Evolutionary conservation across 2,888 invertebrate genomes (phyloP), one percentile per base, ranked within the genome.

Genomic region (Folsomia candida): DNA sequence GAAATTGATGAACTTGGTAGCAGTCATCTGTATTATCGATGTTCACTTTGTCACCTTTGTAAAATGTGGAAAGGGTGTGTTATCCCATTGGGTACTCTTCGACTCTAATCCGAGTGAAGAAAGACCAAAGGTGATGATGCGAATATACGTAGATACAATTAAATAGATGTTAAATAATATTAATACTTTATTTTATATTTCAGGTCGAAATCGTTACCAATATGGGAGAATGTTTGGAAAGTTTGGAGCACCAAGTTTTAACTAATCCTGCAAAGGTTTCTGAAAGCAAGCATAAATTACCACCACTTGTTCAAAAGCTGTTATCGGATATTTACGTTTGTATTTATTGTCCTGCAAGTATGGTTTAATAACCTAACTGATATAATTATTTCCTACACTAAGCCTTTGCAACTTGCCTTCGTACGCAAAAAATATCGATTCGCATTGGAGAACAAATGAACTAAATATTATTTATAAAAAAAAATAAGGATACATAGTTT

Each of bases 1-100:
- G 28, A 26, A 20, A 60, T 24, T 59, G 2, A 27, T 76, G 66
- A 71, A 73, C 62, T 63, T 76, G 18, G 57, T 74, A 1, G 72
- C 76, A 9, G 71, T 76, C 1, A 76, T 76, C 6, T 76, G 76
- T 47, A 76, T 74, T 28, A 74, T 73, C 47, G 73, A 76, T 29
- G 70, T 69, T 51, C 98, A 98, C 85, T 98, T 98, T 84, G 97
- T 98, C 3, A 91, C 96, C 1, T 98, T 97, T 84, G 96, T 96
- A 2, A 95, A 96, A 83, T 92, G 94, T 80, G 96, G 95, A 1
- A 89, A 88, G 6, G 93, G 92, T 0, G 88, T 90, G 63, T 92
- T 94, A 81, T 92, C 94, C 27, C 94, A 94, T 0, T 98, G 97
- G 97, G 93, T 97, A 82, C 97, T 97, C 84, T 97, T 97, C 82